These are phyloP conservation scores for Discoglossus pictus DNA, from an alignment of 2,797 vertebrate genomes.

Conservation along the genomic window DNA sequence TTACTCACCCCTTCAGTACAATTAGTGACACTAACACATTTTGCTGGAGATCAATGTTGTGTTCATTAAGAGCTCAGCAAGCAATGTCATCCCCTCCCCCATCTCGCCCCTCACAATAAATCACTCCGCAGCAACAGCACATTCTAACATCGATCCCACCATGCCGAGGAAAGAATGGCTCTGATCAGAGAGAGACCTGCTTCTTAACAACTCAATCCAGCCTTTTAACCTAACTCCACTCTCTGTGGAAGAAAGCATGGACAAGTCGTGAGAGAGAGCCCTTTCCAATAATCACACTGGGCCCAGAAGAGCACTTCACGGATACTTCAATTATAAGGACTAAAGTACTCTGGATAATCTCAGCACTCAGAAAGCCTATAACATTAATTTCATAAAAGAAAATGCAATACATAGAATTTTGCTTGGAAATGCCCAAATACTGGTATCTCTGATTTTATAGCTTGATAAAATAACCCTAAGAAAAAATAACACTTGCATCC, in stretches of 20 bases:
- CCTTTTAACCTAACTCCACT: no score
- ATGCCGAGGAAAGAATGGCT: slow-evolving; percentile 15
- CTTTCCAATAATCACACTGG: neutral
- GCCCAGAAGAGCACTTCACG: no score
- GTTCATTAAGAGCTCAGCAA: slow-evolving; percentile 38
- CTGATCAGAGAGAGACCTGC: neutral
- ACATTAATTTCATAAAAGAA: no score
- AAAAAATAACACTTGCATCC: no score
- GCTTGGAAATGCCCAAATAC: no score
- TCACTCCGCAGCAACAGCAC: slow-evolving; percentile 29
- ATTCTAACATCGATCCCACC: slow-evolving; percentile 27
- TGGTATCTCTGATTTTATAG: no score
- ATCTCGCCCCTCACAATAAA: slow-evolving; percentile 24
- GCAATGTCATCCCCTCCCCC: slow-evolving; percentile 8
- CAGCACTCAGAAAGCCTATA: no score
- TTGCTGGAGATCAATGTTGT: slow-evolving; percentile 38
- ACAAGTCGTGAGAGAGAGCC: neutral
- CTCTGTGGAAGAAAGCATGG: no score
- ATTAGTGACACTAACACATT: slow-evolving; percentile 44
- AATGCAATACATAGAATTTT: no score
- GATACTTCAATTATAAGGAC: no score
- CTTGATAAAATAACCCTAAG: no score
- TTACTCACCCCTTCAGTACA: slow-evolving; percentile 28
- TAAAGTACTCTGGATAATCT: no score
- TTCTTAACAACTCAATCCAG: slow-evolving; percentile 22